Evolutionary conservation across 2,888 invertebrate genomes (phyloP).

Genomic region (Melinaea menophilus): DNA sequence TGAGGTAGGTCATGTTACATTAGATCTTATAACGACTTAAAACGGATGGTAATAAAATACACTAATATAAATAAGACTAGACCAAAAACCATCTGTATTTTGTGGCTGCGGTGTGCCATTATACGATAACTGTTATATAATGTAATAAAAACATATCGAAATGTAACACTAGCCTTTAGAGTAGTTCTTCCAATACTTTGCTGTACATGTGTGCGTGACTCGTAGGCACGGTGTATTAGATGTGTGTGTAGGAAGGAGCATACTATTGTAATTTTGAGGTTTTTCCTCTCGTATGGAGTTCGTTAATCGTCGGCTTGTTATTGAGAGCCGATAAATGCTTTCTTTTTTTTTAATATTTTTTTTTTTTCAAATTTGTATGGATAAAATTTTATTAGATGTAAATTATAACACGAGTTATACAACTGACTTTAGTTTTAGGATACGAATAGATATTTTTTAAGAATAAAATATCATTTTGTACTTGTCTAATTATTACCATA

Average conservation of each 20-base stretch:
- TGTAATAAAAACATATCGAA: constrained; percentile 72
- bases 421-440: constrained; percentile 74
- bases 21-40: constrained; percentile 53
- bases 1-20: constrained; percentile 63
- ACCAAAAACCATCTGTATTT: constrained; percentile 31
- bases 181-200: constrained; percentile 72
- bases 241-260: constrained; percentile 37
- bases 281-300: constrained; percentile 10
- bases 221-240: constrained; percentile 37
- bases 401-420: constrained; percentile 66
- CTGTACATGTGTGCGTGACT: constrained; percentile 53
- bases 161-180: constrained; percentile 74
- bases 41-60: constrained; percentile 10
- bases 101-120: constrained; percentile 70
- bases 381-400: constrained; percentile 46
- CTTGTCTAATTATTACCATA: constrained; percentile 77
- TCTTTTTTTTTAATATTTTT: constrained; percentile 20
- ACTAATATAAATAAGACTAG: constrained; percentile 24
- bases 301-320: not conserved
- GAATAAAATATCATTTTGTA: constrained; percentile 76
- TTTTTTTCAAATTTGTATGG: constrained; percentile 47
- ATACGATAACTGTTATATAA: constrained; percentile 67
- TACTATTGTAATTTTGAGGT: constrained; percentile 9
- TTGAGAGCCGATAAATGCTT: constrained; percentile 27
- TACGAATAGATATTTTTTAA: constrained; percentile 70